phyloP scores from a whole-genome alignment of 2,113 vertebrate species.

The Meriones unguiculatus region DNA sequence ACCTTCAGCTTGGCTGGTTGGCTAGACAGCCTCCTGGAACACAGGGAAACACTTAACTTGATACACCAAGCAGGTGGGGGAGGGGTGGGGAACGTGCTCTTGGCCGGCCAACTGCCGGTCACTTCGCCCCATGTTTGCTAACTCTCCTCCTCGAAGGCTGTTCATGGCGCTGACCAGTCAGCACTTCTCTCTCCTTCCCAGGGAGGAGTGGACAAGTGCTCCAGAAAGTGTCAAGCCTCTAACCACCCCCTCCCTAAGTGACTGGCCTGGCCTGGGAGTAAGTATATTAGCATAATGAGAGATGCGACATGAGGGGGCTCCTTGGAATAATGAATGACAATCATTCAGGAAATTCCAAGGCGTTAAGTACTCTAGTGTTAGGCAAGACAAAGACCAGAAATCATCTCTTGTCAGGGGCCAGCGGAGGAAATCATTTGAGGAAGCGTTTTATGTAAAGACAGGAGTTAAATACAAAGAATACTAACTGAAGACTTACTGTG shows the following conservation, averaged over 20 bases:
- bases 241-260: background rate
- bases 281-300: background rate
- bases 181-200: background rate
- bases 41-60: background rate
- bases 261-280: background rate
- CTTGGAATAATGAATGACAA: background rate
- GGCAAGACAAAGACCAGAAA: background rate
- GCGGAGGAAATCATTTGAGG: background rate
- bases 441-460: background rate
- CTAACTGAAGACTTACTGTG: background rate
- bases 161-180: background rate
- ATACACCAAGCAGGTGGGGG: background rate
- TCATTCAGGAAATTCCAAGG: background rate
- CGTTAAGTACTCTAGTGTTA: background rate
- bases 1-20: background rate
- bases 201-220: too few relatives aligned
- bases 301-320: background rate
- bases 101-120: too few relatives aligned
- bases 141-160: background rate
- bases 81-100: too few relatives aligned
- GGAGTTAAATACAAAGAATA: background rate
- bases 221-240: background rate
- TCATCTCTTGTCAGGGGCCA: background rate
- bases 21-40: background rate
- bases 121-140: too few relatives aligned